Base-by-base conservation (phyloP, 2,113 vertebrate genomes). In the Saguinus imperator region DNA sequence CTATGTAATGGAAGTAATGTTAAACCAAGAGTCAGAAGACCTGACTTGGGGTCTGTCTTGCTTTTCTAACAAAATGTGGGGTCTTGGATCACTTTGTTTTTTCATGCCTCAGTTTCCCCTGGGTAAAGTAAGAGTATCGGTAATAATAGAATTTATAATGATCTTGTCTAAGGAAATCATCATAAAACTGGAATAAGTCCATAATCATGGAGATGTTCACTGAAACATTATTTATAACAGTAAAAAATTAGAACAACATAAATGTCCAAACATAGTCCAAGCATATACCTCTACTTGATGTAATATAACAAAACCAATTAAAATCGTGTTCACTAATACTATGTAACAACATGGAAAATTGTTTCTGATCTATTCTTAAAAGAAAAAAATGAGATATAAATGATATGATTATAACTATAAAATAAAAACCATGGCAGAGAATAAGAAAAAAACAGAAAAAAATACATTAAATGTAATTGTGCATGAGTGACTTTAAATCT, bases 361-460 rank as follows among this genome's bases (percentile, higher is more conserved):
- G 96, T 72, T 97, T 95, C 90, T 97, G 92, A 97, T 97, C 92
- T 97, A 89, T 96, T 97, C 95, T 96, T 97, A 96, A 97, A 96
- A 96, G 79, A 91, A 97, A 97, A 96, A 97, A 95, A 97, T 48
- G 80, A 96, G 96, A 97, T 97, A 95, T 79, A 97, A 97, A 97
- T 96, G 97, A 97, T 95, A 95, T 79, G 92, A 97, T 97, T 97
- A 97, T 89, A 96, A 96, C 72, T 84, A 45, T 85, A 88, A 92
- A 97, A 96, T 97, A 97, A 97, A 98, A 97, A 58, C 80, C 11
- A 82, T 86, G 90, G 92, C 97, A 94, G 77, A 92, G 76, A 96
- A 66, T 77, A 87, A 95, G 95, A 87, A 73, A 48, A 95, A 96
- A 94, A 58, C 73, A 48, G 89, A 93, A 97, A 79, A 76, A 97